Evolutionary conservation across 2,888 invertebrate species (phyloP).

Genomic region (Scaeva pyrastri): DNA sequence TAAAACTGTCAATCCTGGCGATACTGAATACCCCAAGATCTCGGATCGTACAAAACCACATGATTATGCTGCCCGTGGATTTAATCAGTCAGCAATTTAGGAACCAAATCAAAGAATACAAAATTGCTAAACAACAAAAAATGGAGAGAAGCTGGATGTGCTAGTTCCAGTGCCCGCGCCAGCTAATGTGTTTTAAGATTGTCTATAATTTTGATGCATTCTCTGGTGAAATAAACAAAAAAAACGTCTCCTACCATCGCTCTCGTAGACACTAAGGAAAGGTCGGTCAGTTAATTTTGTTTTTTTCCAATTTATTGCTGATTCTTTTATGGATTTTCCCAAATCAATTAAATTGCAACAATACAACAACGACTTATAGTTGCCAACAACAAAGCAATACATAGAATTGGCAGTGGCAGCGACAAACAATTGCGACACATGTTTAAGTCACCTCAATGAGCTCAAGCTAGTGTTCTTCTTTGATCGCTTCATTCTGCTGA

Average conservation of each 20-base stretch:
- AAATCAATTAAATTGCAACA: not conserved
- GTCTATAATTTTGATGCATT: constrained; percentile 51
- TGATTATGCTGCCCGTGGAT: constrained; percentile 90
- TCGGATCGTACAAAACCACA: constrained; percentile 86
- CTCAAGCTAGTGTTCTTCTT: not conserved
- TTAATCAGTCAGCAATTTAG: constrained; percentile 87
- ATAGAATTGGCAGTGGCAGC: too few species aligned
- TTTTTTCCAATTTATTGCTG: not conserved
- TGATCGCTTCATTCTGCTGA: constrained; percentile 48
- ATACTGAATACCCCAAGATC: constrained; percentile 88
- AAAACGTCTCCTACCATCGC: constrained; percentile 55
- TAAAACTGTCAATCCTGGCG: constrained; percentile 87
- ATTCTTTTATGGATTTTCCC: not conserved
- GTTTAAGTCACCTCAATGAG: not conserved
- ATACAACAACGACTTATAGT: too few species aligned
- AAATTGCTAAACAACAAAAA: not conserved
- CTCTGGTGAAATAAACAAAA: constrained; percentile 62
- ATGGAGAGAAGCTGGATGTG: not conserved
- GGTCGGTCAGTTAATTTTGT: constrained; percentile 45
- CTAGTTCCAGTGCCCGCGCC: not conserved
- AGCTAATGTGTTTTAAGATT: constrained; percentile 42
- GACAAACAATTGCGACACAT: constrained; percentile 10
- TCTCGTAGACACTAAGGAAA: constrained; percentile 70
- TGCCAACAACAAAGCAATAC: not conserved
- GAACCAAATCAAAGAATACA: not conserved